Conservation (phyloP, 2,888 invertebrate genomes). For the Drosophila maculinotata region DNA sequence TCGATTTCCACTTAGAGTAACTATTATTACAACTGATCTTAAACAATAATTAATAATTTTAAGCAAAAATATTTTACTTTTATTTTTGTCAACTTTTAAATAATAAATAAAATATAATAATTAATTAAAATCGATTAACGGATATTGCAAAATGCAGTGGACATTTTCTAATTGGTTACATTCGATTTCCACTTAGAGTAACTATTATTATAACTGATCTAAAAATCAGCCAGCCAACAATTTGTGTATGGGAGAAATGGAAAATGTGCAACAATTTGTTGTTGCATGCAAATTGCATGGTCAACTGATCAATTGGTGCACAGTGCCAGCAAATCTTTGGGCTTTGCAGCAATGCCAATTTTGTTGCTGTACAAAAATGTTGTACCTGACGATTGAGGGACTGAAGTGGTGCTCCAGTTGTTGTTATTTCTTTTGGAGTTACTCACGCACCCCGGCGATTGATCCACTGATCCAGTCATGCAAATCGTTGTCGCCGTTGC, state of each 20-base stretch:
- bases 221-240: constrained; percentile 1
- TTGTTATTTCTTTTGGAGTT: constrained; percentile 53
- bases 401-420: constrained; percentile 67
- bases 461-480: constrained; percentile 68
- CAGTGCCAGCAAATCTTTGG: constrained; percentile 68
- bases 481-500: constrained; percentile 61
- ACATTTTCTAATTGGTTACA: background rate
- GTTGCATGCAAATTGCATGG: constrained; percentile 77
- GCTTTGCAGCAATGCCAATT: constrained; percentile 22
- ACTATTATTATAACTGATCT: too few relatives aligned
- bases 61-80: too few relatives aligned
- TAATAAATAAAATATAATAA: too few relatives aligned
- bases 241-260: constrained; percentile 14
- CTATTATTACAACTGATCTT: too few relatives aligned
- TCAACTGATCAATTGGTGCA: constrained; percentile 84
- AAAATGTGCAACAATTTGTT: constrained; percentile 26
- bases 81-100: too few relatives aligned
- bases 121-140: too few relatives aligned
- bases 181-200: background rate
- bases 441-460: constrained; percentile 69
- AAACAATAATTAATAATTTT: too few relatives aligned
- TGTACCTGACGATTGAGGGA: constrained; percentile 43
- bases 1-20: background rate
- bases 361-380: constrained; percentile 43
- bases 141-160: too few relatives aligned